Percentiles rank a stretch among this genome's conserved stretches.
Conservation (phyloP, 2,113 vertebrate genomes). For the Pelusios castaneus region DNA sequence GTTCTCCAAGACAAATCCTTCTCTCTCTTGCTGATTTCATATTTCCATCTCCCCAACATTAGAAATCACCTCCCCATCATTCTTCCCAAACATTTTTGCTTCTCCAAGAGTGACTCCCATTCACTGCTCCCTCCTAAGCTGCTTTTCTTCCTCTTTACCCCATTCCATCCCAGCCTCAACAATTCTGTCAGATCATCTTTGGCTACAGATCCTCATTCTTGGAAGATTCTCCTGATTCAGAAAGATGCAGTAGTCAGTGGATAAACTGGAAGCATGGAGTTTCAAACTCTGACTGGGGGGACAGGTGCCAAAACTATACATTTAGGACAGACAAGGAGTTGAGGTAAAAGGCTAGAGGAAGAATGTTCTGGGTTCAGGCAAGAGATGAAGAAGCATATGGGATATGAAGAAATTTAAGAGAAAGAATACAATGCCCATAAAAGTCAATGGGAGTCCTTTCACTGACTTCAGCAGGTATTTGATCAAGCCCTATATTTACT, state of each 20-base stretch:
- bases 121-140: background rate
- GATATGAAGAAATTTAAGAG: accelerated
- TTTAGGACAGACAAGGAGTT: background rate
- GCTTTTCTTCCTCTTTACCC: background rate
- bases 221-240: background rate
- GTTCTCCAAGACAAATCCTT: background rate
- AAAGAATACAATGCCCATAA: background rate
- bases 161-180: background rate
- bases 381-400: background rate
- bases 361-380: background rate
- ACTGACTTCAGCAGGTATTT: background rate
- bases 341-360: background rate
- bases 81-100: background rate
- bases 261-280: background rate
- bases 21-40: background rate
- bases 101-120: background rate
- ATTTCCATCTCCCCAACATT: background rate
- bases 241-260: background rate
- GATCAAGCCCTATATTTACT: background rate
- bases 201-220: background rate
- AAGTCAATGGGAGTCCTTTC: background rate
- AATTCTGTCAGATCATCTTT: background rate
- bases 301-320: background rate
- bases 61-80: background rate
- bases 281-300: background rate